Percentiles rank a stretch among this genome's conserved stretches.
Conservation (phyloP, 1,140 invertebrate species). For the Drosophila gunungcola region DNA sequence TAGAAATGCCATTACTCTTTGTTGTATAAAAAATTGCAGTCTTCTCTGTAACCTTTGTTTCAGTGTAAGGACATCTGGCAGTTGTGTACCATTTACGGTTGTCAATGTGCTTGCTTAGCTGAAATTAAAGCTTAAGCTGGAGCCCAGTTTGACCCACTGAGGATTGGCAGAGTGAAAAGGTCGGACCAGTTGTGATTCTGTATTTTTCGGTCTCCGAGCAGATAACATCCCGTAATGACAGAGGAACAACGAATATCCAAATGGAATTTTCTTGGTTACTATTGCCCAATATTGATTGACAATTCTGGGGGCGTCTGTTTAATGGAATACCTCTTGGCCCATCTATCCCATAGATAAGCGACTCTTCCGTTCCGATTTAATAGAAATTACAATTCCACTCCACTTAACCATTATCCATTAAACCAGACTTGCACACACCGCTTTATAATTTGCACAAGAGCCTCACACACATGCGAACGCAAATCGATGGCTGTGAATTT, state of each 20-base stretch:
- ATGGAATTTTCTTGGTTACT: slow-evolving; percentile 19
- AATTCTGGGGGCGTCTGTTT: not conserved
- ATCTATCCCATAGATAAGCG: slow-evolving; percentile 21
- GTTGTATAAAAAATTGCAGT: too few species aligned
- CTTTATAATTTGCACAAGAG: slow-evolving; percentile 50
- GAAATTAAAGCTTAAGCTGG: slow-evolving; percentile 50
- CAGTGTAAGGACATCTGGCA: slow-evolving; percentile 38
- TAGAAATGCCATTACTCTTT: too few species aligned
- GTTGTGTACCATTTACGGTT: slow-evolving; percentile 59
- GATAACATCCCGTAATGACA: slow-evolving; percentile 45
- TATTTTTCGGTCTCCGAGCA: not conserved
- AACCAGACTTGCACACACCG: slow-evolving; percentile 15
- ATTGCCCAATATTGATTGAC: slow-evolving; percentile 29
- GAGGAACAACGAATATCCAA: slow-evolving; percentile 22
- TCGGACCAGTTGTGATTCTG: slow-evolving; percentile 7
- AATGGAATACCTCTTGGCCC: slow-evolving; percentile 31
- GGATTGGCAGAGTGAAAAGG: slow-evolving; percentile 6
- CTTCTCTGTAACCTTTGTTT: not conserved
- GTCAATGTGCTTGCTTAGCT: slow-evolving; percentile 62
- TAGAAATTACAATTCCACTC: slow-evolving; percentile 51
- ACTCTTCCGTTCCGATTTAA: slow-evolving; percentile 26
- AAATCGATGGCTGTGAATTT: slow-evolving; percentile 37
- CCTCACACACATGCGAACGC: slow-evolving; percentile 9
- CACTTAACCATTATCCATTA: slow-evolving; percentile 51
- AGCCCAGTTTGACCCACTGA: slow-evolving; percentile 15